Evolutionary conservation across 2,888 invertebrate species (phyloP).

Genomic region (Patella depressa): DNA sequence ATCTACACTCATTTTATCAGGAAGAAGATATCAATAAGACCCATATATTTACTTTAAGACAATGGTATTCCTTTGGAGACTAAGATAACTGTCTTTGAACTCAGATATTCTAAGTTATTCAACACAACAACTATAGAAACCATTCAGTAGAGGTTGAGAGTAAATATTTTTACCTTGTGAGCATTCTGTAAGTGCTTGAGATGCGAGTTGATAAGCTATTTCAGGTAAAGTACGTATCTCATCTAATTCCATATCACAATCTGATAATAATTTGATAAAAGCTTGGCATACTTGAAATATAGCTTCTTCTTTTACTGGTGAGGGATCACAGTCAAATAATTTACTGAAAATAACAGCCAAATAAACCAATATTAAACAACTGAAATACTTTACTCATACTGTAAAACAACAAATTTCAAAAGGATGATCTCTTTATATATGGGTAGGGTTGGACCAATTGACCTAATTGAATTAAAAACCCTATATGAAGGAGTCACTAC

Average conservation of each 20-base stretch:
- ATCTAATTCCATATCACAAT: conserved; percentile 13
- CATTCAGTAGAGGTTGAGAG: too few relatives aligned
- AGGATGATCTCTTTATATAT: neutral
- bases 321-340: conserved; percentile 45
- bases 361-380: neutral
- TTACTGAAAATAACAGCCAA: conserved; percentile 37
- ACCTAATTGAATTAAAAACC: too few relatives aligned
- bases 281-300: conserved; percentile 40
- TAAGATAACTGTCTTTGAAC: too few relatives aligned
- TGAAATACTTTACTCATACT: neutral
- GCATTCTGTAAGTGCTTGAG: conserved; percentile 23
- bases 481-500: too few relatives aligned
- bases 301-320: conserved; percentile 42
- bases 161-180: conserved; percentile 15
- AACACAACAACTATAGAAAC: too few relatives aligned
- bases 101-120: too few relatives aligned
- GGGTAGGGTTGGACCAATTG: too few relatives aligned
- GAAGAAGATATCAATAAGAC: too few relatives aligned
- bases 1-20: too few relatives aligned
- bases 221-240: conserved; percentile 15
- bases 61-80: too few relatives aligned
- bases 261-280: conserved; percentile 17
- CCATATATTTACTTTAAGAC: too few relatives aligned
- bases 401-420: neutral
- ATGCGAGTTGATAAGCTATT: conserved; percentile 23